Conservation (phyloP, 2,797 vertebrate species). For the Typhlichthys eigenmanni region DNA sequence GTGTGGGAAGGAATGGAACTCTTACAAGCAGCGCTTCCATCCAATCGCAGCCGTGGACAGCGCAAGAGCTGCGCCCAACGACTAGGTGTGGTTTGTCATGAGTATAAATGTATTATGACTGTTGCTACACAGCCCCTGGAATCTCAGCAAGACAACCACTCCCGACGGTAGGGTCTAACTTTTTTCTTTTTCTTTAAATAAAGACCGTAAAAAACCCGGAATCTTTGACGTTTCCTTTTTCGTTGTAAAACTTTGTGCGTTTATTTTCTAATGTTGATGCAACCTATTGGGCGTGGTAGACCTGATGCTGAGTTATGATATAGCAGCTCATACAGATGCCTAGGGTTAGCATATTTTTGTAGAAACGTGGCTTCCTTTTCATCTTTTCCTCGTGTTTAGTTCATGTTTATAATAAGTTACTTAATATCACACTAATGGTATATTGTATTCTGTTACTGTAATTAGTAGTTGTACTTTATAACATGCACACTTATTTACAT, state of each 20-base stretch:
- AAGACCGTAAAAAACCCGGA: too few species aligned
- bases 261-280: background rate
- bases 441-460: background rate
- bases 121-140: slow-evolving; percentile 30
- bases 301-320: background rate
- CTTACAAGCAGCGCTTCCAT: slow-evolving; percentile 19
- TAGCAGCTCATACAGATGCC: too few species aligned
- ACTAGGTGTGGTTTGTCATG: slow-evolving; percentile 66
- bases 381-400: too few species aligned
- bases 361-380: too few species aligned
- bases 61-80: slow-evolving; percentile 42
- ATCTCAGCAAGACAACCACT: slow-evolving; percentile 23
- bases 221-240: too few species aligned
- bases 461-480: background rate
- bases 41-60: slow-evolving; percentile 34
- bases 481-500: too few species aligned
- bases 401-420: too few species aligned
- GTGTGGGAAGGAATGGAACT: background rate
- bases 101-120: slow-evolving; percentile 57
- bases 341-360: too few species aligned
- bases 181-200: background rate
- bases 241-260: background rate
- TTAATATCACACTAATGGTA: too few species aligned
- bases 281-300: slow-evolving; percentile 51
- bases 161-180: slow-evolving; percentile 54